Evolutionary conservation across 2,113 vertebrate genomes (phyloP), one percentile per base, ranked within the genome.

Genomic region (Perccottus glenii): DNA sequence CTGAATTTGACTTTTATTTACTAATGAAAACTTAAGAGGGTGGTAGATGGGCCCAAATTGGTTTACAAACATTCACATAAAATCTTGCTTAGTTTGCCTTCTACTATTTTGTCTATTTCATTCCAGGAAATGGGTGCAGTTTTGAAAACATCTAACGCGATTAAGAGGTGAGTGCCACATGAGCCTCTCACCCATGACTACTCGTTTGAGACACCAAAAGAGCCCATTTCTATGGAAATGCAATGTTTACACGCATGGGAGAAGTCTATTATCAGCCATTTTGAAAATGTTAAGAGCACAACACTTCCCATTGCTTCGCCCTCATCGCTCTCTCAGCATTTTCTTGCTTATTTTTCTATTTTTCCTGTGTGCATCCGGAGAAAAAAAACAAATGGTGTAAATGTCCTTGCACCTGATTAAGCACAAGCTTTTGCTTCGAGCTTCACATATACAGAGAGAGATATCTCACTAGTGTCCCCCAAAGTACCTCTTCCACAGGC

Each of bases 151-250:
- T 70, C 78, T 83, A 88, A 88, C 77, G 64, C 65, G 77, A 90
- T 92, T 88, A 89, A 73, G 75, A 89, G 78, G 67, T 83, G 70
- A 87, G 55, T 46, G 73, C 71, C 64, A 70, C 67, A 66, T 80
- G 80, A 73, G 76, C 83, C 73, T 62, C 77, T 89, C 70, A 77
- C 78, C 80, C 88, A 75, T 67, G 73, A 72, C 86, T 85, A 80
- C 81, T 79, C 62, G 47, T 87, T 73, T 79, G 80, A 89, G 84
- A 88, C 65, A 70, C 61, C 60, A 64, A 85, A 81, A 77, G 81
- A 82, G 85, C 77, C 84, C 85, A 90, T 91, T 91, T 88, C 88
- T 84, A 90, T 91, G 88, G 89, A 91, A 91, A 90, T 91, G 81
- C 78, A 85, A 85, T 90, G 88, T 92, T 90, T 90, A 89, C 90